phyloP scores from a whole-genome alignment of 2,113 vertebrate genomes.

The Bos taurus region DNA sequence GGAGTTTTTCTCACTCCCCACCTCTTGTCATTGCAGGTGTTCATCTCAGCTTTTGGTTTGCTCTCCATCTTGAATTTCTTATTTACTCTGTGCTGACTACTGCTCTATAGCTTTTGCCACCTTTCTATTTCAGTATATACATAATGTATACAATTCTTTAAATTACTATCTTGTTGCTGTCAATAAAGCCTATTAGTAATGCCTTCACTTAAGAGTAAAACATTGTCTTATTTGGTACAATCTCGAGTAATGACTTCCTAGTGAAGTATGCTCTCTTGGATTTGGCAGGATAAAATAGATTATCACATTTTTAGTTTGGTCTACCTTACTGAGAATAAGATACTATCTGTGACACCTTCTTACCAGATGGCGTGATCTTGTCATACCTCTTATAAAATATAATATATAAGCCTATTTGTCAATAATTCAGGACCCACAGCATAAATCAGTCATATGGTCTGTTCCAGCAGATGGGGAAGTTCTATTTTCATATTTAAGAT shows the following conservation, averaged over 20 bases:
- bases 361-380: slow-evolving; percentile 76
- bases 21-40: background rate
- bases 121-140: background rate
- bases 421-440: slow-evolving; percentile 69
- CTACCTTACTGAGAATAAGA: slow-evolving; percentile 59
- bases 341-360: slow-evolving; percentile 59
- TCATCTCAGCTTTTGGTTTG: background rate
- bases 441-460: slow-evolving; percentile 70
- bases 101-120: background rate
- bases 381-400: slow-evolving; percentile 72
- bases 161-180: background rate
- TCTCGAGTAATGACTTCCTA: background rate
- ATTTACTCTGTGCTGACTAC: background rate
- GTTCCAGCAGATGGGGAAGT: slow-evolving; percentile 69
- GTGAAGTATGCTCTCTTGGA: background rate
- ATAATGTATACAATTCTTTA: background rate
- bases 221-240: background rate
- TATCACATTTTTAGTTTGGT: background rate
- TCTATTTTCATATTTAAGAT: slow-evolving; percentile 72
- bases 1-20: background rate
- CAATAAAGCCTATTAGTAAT: background rate
- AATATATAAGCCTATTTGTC: slow-evolving; percentile 75
- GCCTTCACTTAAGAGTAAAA: background rate
- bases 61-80: background rate
- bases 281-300: background rate